Percentiles rank a stretch among this genome's conserved stretches.
Conservation (phyloP, 2,797 vertebrate species). For the Poeciliopsis presidionis region DNA sequence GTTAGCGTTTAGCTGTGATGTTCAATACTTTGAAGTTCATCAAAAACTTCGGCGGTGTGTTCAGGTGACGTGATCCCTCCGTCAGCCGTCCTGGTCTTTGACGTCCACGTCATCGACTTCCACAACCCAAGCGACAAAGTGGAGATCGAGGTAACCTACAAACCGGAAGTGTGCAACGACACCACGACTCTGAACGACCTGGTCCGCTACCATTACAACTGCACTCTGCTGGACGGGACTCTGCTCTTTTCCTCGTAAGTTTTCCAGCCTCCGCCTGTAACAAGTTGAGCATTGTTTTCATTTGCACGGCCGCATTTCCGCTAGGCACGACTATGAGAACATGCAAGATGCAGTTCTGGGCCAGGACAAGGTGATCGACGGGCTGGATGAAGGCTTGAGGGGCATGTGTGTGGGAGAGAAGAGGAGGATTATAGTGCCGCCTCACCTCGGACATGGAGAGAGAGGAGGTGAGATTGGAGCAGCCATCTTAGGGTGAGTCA, state of each 20-base stretch:
- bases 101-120: slow-evolving; percentile 93
- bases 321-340: slow-evolving; percentile 83
- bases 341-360: slow-evolving; percentile 88
- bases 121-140: slow-evolving; percentile 90
- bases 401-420: slow-evolving; percentile 92
- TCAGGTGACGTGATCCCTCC: slow-evolving; percentile 90
- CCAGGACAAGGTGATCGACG: slow-evolving; percentile 91
- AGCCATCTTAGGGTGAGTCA: neutral
- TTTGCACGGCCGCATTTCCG: neutral
- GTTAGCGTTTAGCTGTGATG: too few relatives aligned
- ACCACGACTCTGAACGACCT: slow-evolving; percentile 85
- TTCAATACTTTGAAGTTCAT: too few relatives aligned
- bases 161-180: slow-evolving; percentile 84
- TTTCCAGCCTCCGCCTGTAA: neutral
- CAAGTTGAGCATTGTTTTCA: neutral
- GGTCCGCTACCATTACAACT: slow-evolving; percentile 94
- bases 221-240: slow-evolving; percentile 91
- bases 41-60: neutral
- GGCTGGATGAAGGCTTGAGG: slow-evolving; percentile 87
- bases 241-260: slow-evolving; percentile 89
- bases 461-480: slow-evolving; percentile 85
- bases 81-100: slow-evolving; percentile 90
- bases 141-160: slow-evolving; percentile 78
- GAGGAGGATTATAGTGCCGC: slow-evolving; percentile 86
- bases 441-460: slow-evolving; percentile 94